Conservation (phyloP, 2,888 invertebrate species). For the Helleia helle region DNA sequence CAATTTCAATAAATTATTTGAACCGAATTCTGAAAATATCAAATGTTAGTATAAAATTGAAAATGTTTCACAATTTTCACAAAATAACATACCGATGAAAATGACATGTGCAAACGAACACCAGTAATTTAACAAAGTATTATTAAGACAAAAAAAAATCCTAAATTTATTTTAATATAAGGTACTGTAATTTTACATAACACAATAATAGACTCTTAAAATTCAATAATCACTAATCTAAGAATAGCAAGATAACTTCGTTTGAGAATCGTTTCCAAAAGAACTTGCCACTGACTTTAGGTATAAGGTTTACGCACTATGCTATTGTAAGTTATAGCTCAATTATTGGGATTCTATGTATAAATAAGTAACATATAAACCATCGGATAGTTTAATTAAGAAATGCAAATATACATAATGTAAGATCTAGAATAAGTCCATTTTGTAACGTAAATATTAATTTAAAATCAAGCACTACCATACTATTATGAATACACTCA, state of each 20-base stretch:
- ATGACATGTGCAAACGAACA: slow-evolving; percentile 66
- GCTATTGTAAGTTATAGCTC: slow-evolving; percentile 61
- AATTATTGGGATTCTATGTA: slow-evolving; percentile 57
- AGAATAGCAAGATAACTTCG: slow-evolving; percentile 25
- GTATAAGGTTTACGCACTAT: slow-evolving; percentile 53
- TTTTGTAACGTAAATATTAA: slow-evolving; percentile 68
- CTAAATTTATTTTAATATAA: slow-evolving; percentile 55
- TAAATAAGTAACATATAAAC: slow-evolving; percentile 48
- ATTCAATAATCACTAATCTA: slow-evolving; percentile 19
- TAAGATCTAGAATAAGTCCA: slow-evolving; percentile 54
- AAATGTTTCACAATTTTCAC: slow-evolving; percentile 31
- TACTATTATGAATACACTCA: slow-evolving; percentile 71
- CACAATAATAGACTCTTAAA: slow-evolving; percentile 56
- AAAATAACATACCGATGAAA: slow-evolving; percentile 46
- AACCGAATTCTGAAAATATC: too few species aligned
- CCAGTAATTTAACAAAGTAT: slow-evolving; percentile 62
- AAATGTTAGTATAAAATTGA: neutral
- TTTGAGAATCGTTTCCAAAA: slow-evolving; percentile 10
- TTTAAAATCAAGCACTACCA: slow-evolving; percentile 66
- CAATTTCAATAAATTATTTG: too few species aligned
- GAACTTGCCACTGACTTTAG: slow-evolving; percentile 35
- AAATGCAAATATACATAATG: slow-evolving; percentile 43
- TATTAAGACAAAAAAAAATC: slow-evolving; percentile 51
- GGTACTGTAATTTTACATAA: slow-evolving; percentile 39
- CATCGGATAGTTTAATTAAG: slow-evolving; percentile 30